Percentiles rank a stretch among this genome's conserved stretches.
Evolutionary conservation across 1,140 invertebrate genomes (phyloP).

Genomic region (Zaprionus inermis): DNA sequence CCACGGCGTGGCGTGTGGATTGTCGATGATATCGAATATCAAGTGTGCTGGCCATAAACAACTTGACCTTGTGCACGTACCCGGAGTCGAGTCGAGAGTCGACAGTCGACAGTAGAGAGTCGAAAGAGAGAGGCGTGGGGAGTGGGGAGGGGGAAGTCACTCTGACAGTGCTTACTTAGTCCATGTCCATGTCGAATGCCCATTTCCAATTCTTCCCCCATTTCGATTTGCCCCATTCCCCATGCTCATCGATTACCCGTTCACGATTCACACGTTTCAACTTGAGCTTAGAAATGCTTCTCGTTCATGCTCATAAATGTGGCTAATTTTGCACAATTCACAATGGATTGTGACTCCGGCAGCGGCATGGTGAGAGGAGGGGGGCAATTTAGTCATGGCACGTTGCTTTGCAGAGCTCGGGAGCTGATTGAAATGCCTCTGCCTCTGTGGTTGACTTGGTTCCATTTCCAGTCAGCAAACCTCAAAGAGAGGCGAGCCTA

Average conservation of each 20-base stretch:
- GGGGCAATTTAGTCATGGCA: constrained; percentile 60
- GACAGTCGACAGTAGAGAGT: too few relatives aligned
- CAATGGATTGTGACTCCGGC: constrained; percentile 24
- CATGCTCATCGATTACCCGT: constrained; percentile 73
- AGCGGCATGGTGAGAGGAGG: neutral
- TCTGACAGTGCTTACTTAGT: neutral
- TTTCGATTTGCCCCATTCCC: constrained; percentile 1
- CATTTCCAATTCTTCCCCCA: constrained; percentile 42
- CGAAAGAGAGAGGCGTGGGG: too few relatives aligned
- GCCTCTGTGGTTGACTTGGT: constrained; percentile 38
- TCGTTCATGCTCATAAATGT: constrained; percentile 75
- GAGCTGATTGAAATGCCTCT: constrained; percentile 70
- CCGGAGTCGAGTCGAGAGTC: constrained; percentile 5
- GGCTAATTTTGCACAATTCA: constrained; percentile 64
- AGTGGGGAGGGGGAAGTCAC: neutral
- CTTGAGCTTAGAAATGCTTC: constrained; percentile 54
- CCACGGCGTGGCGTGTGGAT: constrained; percentile 35
- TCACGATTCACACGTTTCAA: constrained; percentile 75
- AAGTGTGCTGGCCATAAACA: constrained; percentile 76
- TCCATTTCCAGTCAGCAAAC: constrained; percentile 23
- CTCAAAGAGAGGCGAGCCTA: neutral
- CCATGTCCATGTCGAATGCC: constrained; percentile 24
- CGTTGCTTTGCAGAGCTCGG: constrained; percentile 52
- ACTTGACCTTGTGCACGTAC: constrained; percentile 80
- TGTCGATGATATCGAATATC: constrained; percentile 76